These are phyloP conservation scores for Aleiodes testaceus DNA, from an alignment of 2,888 invertebrate species.

Conservation along the genomic window DNA sequence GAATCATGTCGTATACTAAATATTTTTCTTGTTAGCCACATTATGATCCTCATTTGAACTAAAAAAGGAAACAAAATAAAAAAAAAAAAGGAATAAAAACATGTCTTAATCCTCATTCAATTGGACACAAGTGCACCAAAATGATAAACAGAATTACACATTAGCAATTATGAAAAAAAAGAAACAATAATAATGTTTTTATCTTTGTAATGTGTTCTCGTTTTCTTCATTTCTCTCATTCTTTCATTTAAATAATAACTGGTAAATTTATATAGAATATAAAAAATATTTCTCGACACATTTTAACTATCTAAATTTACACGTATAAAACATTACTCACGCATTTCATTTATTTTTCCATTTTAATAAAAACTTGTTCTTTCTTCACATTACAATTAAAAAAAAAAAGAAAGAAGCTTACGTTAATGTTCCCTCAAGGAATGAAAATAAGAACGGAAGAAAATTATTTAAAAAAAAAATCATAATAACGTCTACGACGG, in stretches of 20 bases:
- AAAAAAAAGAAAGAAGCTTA: constrained; percentile 15
- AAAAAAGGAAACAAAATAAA: constrained; percentile 47
- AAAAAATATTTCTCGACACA: constrained; percentile 69
- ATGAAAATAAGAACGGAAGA: background rate
- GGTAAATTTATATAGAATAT: constrained; percentile 64
- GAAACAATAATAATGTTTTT: background rate
- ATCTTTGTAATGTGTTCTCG: background rate
- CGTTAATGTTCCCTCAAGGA: background rate
- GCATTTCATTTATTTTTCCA: constrained; percentile 36
- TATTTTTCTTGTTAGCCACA: constrained; percentile 16
- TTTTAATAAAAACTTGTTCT: constrained; percentile 24
- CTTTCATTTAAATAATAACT: constrained; percentile 53
- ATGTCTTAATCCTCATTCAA: constrained; percentile 49
- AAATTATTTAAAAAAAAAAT: constrained; percentile 7
- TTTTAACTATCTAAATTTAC: constrained; percentile 58
- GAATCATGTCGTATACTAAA: constrained; percentile 35
- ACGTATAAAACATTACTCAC: constrained; percentile 59
- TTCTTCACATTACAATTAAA: constrained; percentile 22
- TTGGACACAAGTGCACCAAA: constrained; percentile 55
- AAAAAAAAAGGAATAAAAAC: constrained; percentile 49
- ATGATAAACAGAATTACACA: constrained; percentile 32
- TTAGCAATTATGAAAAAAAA: background rate
- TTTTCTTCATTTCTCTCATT: constrained; percentile 16
- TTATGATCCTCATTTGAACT: constrained; percentile 9
- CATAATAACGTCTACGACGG: constrained; percentile 42